phyloP scores from a whole-genome alignment of 1,140 invertebrate genomes.

The Charaxes varanes region DNA sequence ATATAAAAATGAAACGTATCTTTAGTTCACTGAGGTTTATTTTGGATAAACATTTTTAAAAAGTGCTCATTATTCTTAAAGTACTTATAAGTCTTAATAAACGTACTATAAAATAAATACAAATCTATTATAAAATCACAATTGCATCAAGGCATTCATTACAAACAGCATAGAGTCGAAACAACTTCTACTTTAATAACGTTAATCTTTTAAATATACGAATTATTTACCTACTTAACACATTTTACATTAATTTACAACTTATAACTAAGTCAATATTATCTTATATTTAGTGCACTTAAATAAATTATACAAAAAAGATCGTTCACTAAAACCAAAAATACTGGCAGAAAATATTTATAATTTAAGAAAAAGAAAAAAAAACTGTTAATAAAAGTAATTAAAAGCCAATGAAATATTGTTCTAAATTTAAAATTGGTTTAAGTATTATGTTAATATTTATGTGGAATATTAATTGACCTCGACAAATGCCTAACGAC shows the following conservation, averaged over 20 bases:
- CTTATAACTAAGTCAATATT: conserved; percentile 7
- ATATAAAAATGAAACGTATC: background rate
- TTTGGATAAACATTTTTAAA: conserved; percentile 41
- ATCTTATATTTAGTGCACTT: no score
- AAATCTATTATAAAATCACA: conserved; percentile 49
- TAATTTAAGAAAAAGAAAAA: no score
- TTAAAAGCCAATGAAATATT: no score
- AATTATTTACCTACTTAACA: conserved; percentile 2
- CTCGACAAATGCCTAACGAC: no score
- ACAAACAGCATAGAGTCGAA: conserved; percentile 10
- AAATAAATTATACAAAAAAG: no score
- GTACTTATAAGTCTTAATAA: conserved; percentile 21
- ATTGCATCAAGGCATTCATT: conserved; percentile 33
- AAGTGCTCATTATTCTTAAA: conserved; percentile 27
- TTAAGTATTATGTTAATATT: no score
- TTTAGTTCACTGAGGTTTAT: conserved; percentile 36
- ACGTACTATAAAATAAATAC: conserved; percentile 53
- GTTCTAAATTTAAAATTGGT: no score
- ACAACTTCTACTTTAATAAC: conserved; percentile 12
- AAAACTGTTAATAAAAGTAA: no score
- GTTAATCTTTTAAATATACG: conserved; percentile 15
- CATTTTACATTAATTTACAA: conserved; percentile 11
- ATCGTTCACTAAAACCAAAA: no score
- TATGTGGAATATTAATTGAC: no score
- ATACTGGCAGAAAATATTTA: no score